phyloP scores from a whole-genome alignment of 2,888 invertebrate genomes.

The Catonia carolina region DNA sequence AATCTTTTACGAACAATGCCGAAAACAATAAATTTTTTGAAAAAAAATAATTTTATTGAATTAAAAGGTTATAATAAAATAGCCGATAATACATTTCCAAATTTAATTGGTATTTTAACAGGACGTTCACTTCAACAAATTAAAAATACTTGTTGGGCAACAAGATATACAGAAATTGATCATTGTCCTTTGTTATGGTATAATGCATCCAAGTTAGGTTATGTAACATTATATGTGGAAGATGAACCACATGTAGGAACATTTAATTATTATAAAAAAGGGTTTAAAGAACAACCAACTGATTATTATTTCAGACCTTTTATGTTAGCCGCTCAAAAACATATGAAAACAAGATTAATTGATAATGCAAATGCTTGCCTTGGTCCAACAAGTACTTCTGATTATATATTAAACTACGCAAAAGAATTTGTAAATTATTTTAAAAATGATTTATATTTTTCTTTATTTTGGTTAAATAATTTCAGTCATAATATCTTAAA shows the following conservation, averaged over 20 bases:
- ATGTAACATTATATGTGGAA: constrained; percentile 74
- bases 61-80: constrained; percentile 71
- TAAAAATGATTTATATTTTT: constrained; percentile 57
- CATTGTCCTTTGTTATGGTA: constrained; percentile 72
- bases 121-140: constrained; percentile 48
- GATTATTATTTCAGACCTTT: constrained; percentile 76
- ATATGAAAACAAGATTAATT: constrained; percentile 44
- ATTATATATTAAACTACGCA: constrained; percentile 62
- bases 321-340: constrained; percentile 57
- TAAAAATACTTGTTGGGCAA: constrained; percentile 30
- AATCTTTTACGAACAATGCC: constrained; percentile 72
- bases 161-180: constrained; percentile 49
- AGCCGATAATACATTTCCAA: constrained; percentile 86
- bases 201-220: constrained; percentile 57
- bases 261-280: constrained; percentile 65
- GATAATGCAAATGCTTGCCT: constrained; percentile 53
- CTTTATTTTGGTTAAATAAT: constrained; percentile 72
- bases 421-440: constrained; percentile 59
- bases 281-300: constrained; percentile 66
- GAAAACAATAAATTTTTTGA: constrained; percentile 58
- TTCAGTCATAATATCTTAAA: constrained; percentile 66
- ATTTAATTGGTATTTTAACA: constrained; percentile 73
- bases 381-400: constrained; percentile 56
- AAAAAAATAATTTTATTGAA: constrained; percentile 61
- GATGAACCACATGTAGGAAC: constrained; percentile 66